Conservation (phyloP, 2,797 vertebrate genomes). For the Phataginus tricuspis region DNA sequence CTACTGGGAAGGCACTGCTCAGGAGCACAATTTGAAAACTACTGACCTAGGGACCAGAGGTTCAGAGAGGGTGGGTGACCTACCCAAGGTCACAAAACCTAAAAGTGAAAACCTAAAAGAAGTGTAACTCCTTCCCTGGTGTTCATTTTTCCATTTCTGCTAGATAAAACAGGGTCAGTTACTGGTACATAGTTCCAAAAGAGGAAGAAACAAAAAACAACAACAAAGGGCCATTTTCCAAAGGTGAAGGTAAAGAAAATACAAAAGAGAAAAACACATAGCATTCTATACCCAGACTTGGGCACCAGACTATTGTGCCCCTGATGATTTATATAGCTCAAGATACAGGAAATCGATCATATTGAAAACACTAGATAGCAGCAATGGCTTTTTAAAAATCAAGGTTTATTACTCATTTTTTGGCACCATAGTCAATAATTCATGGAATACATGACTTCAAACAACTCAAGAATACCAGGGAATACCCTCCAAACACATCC, state of each 20-base stretch:
- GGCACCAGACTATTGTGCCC: neutral
- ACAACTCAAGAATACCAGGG: neutral
- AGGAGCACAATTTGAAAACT: neutral
- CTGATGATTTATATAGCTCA: neutral
- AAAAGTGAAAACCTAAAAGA: neutral
- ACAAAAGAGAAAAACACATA: neutral
- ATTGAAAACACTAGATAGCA: neutral
- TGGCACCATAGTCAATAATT: constrained; percentile 28
- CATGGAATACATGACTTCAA: neutral
- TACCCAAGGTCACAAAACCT: neutral
- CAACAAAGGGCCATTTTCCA: neutral
- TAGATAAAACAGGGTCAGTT: neutral
- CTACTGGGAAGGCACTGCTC: neutral
- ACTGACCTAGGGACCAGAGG: neutral
- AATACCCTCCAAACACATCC: neutral
- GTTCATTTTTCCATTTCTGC: neutral
- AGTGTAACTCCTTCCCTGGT: neutral
- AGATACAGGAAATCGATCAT: neutral
- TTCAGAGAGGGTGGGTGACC: neutral
- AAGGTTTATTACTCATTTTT: constrained; percentile 73
- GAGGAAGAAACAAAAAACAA: neutral
- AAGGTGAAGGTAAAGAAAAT: constrained; percentile 1
- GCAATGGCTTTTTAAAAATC: constrained; percentile 21
- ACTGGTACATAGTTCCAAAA: neutral
- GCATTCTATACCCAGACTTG: neutral